phyloP scores from a whole-genome alignment of 2,888 invertebrate genomes.

The Opisthograptis luteolata region DNA sequence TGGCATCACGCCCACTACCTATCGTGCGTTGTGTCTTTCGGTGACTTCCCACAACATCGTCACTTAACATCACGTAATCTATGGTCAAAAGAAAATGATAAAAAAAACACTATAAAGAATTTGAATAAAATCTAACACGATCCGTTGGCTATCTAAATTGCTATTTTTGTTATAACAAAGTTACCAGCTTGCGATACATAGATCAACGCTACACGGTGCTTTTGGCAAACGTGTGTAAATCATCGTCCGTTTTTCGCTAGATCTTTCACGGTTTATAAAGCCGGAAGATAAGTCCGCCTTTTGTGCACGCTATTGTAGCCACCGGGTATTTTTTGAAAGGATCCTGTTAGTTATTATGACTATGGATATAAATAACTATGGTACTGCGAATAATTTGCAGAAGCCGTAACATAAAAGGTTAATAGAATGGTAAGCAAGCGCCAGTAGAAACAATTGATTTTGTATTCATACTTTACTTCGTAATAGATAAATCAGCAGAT shows the following conservation, averaged over 20 bases:
- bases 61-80: too few relatives aligned
- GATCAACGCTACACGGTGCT: conserved; percentile 45
- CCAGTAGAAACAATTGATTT: too few relatives aligned
- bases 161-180: conserved; percentile 42
- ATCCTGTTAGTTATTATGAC: conserved; percentile 1
- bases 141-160: conserved; percentile 33
- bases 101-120: too few relatives aligned
- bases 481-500: too few relatives aligned
- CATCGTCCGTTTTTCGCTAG: conserved; percentile 38
- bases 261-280: conserved; percentile 35
- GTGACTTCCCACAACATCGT: too few relatives aligned
- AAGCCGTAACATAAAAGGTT: too few relatives aligned
- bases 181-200: conserved; percentile 39
- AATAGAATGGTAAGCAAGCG: too few relatives aligned
- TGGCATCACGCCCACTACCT: too few relatives aligned
- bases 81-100: too few relatives aligned
- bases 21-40: too few relatives aligned
- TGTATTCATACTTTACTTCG: too few relatives aligned
- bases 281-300: conserved; percentile 9
- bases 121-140: conserved; percentile 9
- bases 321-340: conserved; percentile 3
- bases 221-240: conserved; percentile 42
- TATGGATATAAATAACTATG: background rate
- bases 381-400: too few relatives aligned
- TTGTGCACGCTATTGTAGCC: conserved; percentile 11